These are phyloP conservation scores for Sturmia bella DNA, from an alignment of 2,888 invertebrate genomes.

Conservation along the genomic window DNA sequence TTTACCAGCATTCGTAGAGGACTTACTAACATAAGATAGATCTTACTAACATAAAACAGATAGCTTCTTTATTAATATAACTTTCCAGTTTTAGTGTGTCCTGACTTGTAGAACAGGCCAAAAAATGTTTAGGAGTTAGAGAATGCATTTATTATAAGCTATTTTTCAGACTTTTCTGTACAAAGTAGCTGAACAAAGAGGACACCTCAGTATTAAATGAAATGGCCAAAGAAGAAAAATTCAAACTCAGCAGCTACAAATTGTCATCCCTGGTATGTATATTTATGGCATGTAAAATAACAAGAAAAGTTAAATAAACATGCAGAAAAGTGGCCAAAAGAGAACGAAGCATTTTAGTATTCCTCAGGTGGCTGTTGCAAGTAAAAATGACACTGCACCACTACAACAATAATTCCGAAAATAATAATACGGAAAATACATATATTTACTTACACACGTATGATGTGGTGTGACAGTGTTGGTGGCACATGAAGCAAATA, in stretches of 20 bases:
- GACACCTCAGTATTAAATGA: too few relatives aligned
- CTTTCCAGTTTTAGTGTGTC: too few relatives aligned
- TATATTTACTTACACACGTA: not conserved
- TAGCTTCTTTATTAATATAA: too few relatives aligned
- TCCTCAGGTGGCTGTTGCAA: slow-evolving; percentile 75
- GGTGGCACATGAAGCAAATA: slow-evolving; percentile 18
- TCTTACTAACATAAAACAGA: too few relatives aligned
- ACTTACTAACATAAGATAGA: too few relatives aligned
- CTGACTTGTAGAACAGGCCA: too few relatives aligned
- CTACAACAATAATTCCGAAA: slow-evolving; percentile 5
- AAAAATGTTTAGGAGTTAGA: too few relatives aligned
- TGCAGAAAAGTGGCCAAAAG: slow-evolving; percentile 14
- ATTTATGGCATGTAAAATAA: not conserved
- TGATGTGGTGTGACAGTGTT: not conserved
- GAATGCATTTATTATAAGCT: too few relatives aligned
- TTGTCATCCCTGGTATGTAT: slow-evolving; percentile 8
- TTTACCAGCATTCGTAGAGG: too few relatives aligned
- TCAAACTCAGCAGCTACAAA: not conserved
- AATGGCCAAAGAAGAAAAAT: not conserved
- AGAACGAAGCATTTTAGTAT: slow-evolving; percentile 56
- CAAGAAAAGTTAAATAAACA: slow-evolving; percentile 6
- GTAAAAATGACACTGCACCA: slow-evolving; percentile 69
- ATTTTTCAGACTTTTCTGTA: too few relatives aligned
- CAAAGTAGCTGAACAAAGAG: too few relatives aligned
- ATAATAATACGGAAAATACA: too few relatives aligned